Percentiles rank a stretch among this genome's conserved stretches.
Evolutionary conservation across 2,888 invertebrate genomes (phyloP).

Genomic region (Diarsia rubi): DNA sequence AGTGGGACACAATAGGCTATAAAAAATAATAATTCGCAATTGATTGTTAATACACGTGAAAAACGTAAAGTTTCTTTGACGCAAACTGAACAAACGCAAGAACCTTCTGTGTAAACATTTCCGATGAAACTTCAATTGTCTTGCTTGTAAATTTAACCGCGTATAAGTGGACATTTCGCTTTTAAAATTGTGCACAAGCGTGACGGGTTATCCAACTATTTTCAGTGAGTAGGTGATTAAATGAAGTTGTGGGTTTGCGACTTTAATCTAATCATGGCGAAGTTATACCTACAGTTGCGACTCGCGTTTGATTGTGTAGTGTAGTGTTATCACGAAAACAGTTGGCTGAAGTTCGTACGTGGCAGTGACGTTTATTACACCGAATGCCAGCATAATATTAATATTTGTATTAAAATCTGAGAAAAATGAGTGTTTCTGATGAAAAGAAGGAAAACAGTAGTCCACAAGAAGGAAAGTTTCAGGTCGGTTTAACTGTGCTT

Average conservation of each 20-base stretch:
- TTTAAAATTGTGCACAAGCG: constrained; percentile 67
- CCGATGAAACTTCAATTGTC: constrained; percentile 77
- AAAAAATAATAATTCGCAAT: too few relatives aligned
- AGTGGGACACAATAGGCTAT: too few relatives aligned
- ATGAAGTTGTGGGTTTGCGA: constrained; percentile 60
- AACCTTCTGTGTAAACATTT: constrained; percentile 79
- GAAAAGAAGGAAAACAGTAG: constrained; percentile 65
- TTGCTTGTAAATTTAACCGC: constrained; percentile 72
- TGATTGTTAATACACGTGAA: constrained; percentile 13
- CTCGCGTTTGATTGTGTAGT: constrained; percentile 58
- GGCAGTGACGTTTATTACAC: constrained; percentile 76
- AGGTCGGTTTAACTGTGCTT: constrained; percentile 74
- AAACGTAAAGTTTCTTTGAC: constrained; percentile 35
- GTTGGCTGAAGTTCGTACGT: constrained; percentile 83
- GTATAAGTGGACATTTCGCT: constrained; percentile 64
- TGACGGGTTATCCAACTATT: constrained; percentile 75
- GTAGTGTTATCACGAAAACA: constrained; percentile 80
- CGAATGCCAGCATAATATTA: constrained; percentile 35
- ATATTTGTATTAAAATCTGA: constrained; percentile 44
- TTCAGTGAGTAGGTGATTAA: constrained; percentile 70
- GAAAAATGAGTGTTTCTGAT: constrained; percentile 76
- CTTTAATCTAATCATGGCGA: constrained; percentile 73
- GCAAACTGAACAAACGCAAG: constrained; percentile 53
- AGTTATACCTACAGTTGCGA: constrained; percentile 62
- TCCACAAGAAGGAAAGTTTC: constrained; percentile 64